Evolutionary conservation across 2,113 vertebrate genomes (phyloP), one percentile per base, ranked within the genome.

Genomic region (Perca fluviatilis): DNA sequence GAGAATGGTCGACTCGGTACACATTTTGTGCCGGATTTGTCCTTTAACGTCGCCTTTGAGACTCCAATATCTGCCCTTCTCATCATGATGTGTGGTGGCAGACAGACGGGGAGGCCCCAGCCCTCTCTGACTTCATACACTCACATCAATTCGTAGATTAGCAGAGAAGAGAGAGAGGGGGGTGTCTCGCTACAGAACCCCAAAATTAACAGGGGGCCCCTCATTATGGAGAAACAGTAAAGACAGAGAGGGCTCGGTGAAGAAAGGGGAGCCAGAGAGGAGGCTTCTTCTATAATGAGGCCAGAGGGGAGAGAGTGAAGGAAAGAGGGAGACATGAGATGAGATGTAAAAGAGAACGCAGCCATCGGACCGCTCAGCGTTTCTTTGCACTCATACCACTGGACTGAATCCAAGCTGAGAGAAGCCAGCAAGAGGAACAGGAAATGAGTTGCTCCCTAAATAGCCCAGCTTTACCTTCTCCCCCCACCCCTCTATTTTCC

Each of bases 171-270:
- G 27, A 30, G 18, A 27, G 30, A 36, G 60, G 18, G 9, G 60
- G 16, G 30, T 36, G 63, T 91, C 85, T 93, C 83, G 85, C 92
- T 87, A 91, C 93, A 89, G 85, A 89, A 89, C 87, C 67, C 66
- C 67, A 64, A 94, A 95, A 95, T 95, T 93, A 95, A 94, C 84
- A 82, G 78, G 81, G 88, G 84, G 83, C 67, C 84, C 85, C 89
- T 92, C 83, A 88, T 87, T 89, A 89, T 82, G 70, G 77, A 51
- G 83, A 85, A 90, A 83, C 60, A 46, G 67, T 56, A 80, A 87
- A 94, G 87, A 94, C 92, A 93, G 92, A 90, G 89, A 76, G 70
- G 74, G 79, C 62, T 77, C 30, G 27, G 47, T 27, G 79, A 83
- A 61, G 85, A 66, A 61, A 15, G 51, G 51, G 43, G 58, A 30